Conservation (phyloP, 2,113 vertebrate genomes). For the Prionailurus viverrinus region DNA sequence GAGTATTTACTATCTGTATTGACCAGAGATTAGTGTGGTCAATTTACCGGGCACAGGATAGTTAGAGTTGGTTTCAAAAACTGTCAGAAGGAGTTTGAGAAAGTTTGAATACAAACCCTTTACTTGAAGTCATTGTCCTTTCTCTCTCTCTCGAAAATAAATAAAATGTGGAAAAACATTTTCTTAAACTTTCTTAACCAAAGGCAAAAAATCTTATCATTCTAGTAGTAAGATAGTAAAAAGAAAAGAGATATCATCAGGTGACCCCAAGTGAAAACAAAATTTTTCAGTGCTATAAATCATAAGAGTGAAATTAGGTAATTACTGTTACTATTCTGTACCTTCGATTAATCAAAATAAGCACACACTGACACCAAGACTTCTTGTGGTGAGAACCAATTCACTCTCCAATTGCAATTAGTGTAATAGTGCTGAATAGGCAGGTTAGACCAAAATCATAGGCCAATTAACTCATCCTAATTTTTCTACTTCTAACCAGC, state of each 20-base stretch:
- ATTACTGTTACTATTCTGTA: conserved; percentile 9
- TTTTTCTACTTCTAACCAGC: not conserved
- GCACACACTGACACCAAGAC: not conserved
- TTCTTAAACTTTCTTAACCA: not conserved
- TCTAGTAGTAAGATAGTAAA: not conserved
- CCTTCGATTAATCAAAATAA: conserved; percentile 48
- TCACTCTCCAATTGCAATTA: conserved; percentile 37
- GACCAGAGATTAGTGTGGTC: not conserved
- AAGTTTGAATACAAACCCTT: not conserved
- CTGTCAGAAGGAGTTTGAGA: not conserved
- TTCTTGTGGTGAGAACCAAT: not conserved
- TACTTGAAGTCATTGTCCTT: not conserved
- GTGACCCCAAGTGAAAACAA: conserved; percentile 4
- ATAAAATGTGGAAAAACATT: no score
- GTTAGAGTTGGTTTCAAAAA: not conserved
- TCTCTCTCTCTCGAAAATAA: no score
- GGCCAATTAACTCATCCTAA: not conserved
- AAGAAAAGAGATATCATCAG: not conserved
- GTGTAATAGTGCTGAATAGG: conserved; percentile 32
- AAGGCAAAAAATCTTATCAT: not conserved
- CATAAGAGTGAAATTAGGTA: not conserved
- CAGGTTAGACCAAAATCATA: not conserved
- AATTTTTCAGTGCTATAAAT: not conserved
- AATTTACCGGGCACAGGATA: not conserved
- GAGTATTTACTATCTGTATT: not conserved